phyloP scores from a whole-genome alignment of 2,888 invertebrate species.

The Heliconius cydno region DNA sequence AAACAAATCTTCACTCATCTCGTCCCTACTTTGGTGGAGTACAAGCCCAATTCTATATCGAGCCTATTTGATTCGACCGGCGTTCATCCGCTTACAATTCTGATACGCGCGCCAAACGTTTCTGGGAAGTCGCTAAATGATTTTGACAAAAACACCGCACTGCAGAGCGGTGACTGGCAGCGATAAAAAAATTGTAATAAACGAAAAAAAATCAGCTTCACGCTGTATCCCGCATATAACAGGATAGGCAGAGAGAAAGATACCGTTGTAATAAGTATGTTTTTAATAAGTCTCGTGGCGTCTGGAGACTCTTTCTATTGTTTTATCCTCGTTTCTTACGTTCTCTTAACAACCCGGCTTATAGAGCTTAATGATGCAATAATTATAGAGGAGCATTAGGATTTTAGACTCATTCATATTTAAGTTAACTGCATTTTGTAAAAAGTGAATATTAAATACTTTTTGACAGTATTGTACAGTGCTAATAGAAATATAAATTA shows the following conservation, averaged over 20 bases:
- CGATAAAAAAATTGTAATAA: constrained; percentile 42
- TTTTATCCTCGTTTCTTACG: constrained; percentile 40
- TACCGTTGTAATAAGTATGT: constrained; percentile 39
- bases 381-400: constrained; percentile 38
- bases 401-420: constrained; percentile 37
- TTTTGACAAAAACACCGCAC: constrained; percentile 60
- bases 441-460: constrained; percentile 21
- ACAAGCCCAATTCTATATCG: constrained; percentile 37
- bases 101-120: constrained; percentile 48
- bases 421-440: constrained; percentile 26
- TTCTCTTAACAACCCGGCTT: constrained; percentile 32
- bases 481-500: background rate
- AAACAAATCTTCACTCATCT: no score
- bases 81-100: background rate
- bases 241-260: no score
- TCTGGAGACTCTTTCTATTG: constrained; percentile 41
- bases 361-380: constrained; percentile 38
- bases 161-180: constrained; percentile 51
- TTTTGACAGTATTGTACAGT: background rate
- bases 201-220: no score
- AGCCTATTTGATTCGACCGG: constrained; percentile 55
- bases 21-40: no score
- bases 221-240: no score
- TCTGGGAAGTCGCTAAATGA: constrained; percentile 57
- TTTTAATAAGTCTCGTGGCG: constrained; percentile 43